A percentile compares a stretch with the other conserved stretches of the same genome.
Evolutionary conservation across 2,113 vertebrate genomes (phyloP).

Genomic region (Circaetus cinerascens): DNA sequence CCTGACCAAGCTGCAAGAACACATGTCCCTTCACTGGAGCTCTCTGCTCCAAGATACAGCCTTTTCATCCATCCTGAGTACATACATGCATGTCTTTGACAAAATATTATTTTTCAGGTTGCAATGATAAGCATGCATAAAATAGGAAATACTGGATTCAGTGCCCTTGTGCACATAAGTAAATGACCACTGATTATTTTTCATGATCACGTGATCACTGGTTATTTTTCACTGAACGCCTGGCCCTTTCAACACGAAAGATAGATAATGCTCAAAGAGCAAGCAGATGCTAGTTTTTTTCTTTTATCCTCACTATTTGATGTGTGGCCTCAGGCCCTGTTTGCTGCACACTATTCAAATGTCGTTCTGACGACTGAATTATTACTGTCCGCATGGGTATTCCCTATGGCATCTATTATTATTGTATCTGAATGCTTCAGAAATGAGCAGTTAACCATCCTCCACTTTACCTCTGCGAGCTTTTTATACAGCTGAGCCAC

Average conservation of each 20-base stretch:
- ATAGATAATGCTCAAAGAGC: not conserved
- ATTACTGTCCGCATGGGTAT: not conserved
- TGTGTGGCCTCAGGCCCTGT: not conserved
- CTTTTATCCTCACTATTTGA: not conserved
- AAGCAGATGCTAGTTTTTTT: not conserved
- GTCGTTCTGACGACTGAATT: slow-evolving; percentile 22
- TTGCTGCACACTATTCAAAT: slow-evolving; percentile 42
- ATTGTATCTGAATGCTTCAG: not conserved
- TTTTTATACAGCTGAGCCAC: not conserved
- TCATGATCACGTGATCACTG: not conserved
- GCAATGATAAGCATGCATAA: not conserved
- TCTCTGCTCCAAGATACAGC: not conserved
- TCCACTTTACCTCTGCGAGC: not conserved
- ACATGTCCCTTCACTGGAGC: not conserved
- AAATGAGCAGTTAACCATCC: not conserved
- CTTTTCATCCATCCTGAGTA: not conserved
- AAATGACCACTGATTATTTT: not conserved
- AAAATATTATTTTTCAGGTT: not conserved
- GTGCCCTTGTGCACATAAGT: not conserved
- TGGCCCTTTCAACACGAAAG: not conserved
- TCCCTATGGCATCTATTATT: slow-evolving; percentile 21
- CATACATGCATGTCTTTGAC: not conserved
- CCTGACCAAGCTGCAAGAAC: not conserved
- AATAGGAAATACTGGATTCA: not conserved
- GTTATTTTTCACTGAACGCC: not conserved